Evolutionary conservation across 1,140 invertebrate genomes (phyloP).

Genomic region (Drosophila quadrilineata): DNA sequence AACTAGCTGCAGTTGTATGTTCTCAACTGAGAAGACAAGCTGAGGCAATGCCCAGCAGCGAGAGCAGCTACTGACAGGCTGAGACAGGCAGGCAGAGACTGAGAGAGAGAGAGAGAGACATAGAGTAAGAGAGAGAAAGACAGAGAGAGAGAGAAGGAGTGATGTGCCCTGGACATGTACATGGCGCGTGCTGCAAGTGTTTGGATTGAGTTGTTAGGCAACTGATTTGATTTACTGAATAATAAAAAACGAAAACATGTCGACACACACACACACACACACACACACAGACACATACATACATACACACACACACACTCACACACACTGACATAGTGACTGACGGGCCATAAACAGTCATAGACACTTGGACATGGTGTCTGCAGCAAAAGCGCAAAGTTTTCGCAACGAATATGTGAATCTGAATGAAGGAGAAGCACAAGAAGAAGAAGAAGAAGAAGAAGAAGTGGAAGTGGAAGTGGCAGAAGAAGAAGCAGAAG

Average conservation of each 20-base stretch:
- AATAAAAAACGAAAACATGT: constrained; percentile 73
- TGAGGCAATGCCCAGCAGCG: constrained; percentile 19
- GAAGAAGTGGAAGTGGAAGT: no score
- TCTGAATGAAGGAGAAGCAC: no score
- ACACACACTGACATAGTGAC: constrained; percentile 13
- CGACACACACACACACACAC: constrained; percentile 38
- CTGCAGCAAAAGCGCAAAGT: no score
- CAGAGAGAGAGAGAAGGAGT: background rate
- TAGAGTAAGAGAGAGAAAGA: no score
- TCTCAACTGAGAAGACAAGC: no score
- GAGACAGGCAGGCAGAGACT: background rate
- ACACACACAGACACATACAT: constrained; percentile 25
- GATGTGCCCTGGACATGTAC: constrained; percentile 45
- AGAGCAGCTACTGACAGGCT: background rate
- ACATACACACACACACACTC: constrained; percentile 3
- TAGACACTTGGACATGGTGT: constrained; percentile 69
- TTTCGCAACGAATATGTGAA: no score
- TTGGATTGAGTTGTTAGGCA: constrained; percentile 80
- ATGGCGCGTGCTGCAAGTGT: constrained; percentile 71
- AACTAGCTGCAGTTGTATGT: no score
- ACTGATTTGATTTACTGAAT: constrained; percentile 80
- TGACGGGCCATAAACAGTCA: constrained; percentile 70
- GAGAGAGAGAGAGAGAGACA: background rate
- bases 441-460: no score
- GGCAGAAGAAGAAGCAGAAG: no score